phyloP scores from a whole-genome alignment of 2,797 vertebrate genomes.

The Poeciliopsis infans region DNA sequence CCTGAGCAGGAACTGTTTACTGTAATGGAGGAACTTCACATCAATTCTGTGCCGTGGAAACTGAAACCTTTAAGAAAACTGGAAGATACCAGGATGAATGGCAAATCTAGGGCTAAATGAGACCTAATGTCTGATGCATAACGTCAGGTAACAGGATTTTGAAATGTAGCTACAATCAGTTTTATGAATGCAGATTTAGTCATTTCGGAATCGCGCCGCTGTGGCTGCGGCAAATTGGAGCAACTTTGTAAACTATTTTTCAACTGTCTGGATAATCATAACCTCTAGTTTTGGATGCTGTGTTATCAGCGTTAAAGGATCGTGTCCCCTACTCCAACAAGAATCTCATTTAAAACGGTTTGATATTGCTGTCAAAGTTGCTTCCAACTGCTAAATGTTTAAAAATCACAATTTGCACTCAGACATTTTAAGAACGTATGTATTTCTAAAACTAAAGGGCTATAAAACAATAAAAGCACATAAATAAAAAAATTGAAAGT shows the following conservation, averaged over 20 bases:
- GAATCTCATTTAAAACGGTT: no score
- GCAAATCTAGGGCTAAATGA: no score
- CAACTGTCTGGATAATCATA: no score
- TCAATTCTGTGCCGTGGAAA: background rate
- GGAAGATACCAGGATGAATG: background rate
- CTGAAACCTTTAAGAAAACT: background rate
- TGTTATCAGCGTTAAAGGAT: no score
- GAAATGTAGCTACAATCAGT: background rate
- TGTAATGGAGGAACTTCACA: background rate
- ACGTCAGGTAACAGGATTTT: background rate
- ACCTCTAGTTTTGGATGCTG: no score
- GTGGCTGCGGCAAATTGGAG: no score
- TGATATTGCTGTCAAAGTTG: background rate
- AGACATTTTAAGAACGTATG: slow-evolving; percentile 47
- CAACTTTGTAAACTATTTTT: no score
- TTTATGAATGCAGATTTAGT: background rate
- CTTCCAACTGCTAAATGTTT: background rate
- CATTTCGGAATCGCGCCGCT: no score
- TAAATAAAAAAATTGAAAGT: slow-evolving; percentile 30
- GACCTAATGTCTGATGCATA: background rate
- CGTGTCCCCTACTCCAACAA: no score
- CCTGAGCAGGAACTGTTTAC: background rate
- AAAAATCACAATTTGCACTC: background rate
- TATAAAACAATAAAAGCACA: slow-evolving; percentile 30
- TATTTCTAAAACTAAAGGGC: slow-evolving; percentile 23